Evolutionary conservation across 2,888 invertebrate genomes (phyloP).

Genomic region (Eulithis prunata): DNA sequence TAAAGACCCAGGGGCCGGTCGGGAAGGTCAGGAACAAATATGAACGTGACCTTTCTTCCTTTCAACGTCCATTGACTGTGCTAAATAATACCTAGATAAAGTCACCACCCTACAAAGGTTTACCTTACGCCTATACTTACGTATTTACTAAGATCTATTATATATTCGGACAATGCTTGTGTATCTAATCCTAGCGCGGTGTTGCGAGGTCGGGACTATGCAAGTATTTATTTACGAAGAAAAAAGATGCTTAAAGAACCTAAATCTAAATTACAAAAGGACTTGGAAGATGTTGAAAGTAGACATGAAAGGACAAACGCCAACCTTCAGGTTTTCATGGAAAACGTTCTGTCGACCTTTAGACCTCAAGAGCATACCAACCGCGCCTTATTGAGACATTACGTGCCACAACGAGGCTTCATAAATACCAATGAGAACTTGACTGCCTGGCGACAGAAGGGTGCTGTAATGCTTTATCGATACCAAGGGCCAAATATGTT

Average conservation of each 20-base stretch:
- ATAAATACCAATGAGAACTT: conserved; percentile 44
- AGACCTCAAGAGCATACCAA: conserved; percentile 29
- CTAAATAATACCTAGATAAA: not conserved
- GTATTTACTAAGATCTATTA: no score
- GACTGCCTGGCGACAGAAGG: conserved; percentile 36
- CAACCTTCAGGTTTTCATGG: conserved; percentile 39
- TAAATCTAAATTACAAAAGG: not conserved
- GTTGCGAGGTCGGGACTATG: no score
- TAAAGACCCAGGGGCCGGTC: conserved; percentile 14
- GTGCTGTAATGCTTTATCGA: conserved; percentile 42
- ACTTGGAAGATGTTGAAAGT: conserved; percentile 10
- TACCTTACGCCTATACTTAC: not conserved
- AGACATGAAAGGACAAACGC: not conserved
- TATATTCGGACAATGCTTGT: no score
- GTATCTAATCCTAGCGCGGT: no score
- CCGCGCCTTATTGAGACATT: conserved; percentile 43
- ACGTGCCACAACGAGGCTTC: conserved; percentile 39
- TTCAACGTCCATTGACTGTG: conserved; percentile 18
- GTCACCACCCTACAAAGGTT: not conserved
- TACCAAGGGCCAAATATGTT: conserved; percentile 24
- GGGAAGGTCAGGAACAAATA: conserved; percentile 27
- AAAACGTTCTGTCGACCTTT: conserved; percentile 36
- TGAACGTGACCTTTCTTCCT: conserved; percentile 19
- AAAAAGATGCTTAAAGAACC: not conserved
- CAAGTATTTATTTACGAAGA: no score